Percentiles rank a stretch among this genome's conserved stretches.
Conservation (phyloP, 2,113 vertebrate genomes). For the Sapayoa aenigma region DNA sequence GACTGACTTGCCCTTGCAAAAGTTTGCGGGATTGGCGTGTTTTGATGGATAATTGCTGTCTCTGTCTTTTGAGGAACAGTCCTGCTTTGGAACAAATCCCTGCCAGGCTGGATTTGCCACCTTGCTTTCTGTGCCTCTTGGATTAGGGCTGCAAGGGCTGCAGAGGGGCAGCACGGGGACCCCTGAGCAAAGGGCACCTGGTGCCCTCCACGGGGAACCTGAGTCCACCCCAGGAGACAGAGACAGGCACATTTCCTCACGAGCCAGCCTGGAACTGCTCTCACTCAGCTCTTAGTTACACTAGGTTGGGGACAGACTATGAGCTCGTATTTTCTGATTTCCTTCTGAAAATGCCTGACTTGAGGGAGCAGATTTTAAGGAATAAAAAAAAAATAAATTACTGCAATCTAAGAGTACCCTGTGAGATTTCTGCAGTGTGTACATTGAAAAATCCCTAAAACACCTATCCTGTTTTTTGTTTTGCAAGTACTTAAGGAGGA, state of each 20-base stretch:
- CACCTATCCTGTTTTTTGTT: not conserved
- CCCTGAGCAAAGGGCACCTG: not conserved
- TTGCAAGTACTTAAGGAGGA: not conserved
- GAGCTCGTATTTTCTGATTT: not conserved
- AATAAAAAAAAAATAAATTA: not conserved
- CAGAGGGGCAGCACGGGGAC: rapidly evolving
- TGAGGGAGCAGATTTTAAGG: not conserved
- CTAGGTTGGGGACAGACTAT: not conserved
- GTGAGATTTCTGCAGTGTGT: not conserved
- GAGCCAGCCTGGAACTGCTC: not conserved
- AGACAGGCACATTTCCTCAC: not conserved
- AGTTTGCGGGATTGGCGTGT: not conserved
- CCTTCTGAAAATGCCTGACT: not conserved
- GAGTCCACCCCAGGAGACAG: not conserved
- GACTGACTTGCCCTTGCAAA: not conserved
- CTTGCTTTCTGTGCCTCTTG: not conserved
- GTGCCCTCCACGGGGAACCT: not conserved
- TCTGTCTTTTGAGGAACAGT: not conserved
- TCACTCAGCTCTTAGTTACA: not conserved
- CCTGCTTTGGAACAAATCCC: not conserved
- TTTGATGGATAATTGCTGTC: not conserved
- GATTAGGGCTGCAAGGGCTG: not conserved
- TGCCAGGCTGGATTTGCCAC: not conserved
- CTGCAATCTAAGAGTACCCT: not conserved
- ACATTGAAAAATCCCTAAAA: not conserved